Percentiles rank a stretch among this genome's conserved stretches.
These are phyloP conservation scores for Phocides pigmalion DNA, from an alignment of 1,140 invertebrate genomes.

Conservation along the genomic window DNA sequence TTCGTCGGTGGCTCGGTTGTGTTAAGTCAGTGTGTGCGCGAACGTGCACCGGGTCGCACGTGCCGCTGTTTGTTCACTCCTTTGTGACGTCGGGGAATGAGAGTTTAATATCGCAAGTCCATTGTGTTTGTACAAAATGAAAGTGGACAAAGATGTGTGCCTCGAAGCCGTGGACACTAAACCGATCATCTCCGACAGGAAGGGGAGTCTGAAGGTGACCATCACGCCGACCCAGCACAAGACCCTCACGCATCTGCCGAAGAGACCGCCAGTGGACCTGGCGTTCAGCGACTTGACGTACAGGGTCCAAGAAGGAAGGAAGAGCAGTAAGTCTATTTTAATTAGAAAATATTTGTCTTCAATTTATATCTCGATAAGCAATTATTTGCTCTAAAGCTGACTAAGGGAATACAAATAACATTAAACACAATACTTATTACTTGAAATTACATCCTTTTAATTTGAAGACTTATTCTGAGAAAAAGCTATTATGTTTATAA, in stretches of 20 bases:
- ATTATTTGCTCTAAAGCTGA: no score
- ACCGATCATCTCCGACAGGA: conserved; percentile 79
- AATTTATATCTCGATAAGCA: no score
- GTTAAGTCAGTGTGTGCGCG: conserved; percentile 58
- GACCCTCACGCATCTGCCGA: conserved; percentile 92
- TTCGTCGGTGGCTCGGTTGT: not conserved
- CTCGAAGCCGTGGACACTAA: conserved; percentile 65
- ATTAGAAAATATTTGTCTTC: not conserved
- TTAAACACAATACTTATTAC: no score
- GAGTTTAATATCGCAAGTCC: conserved; percentile 46
- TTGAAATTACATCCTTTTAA: no score
- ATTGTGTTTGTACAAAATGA: conserved; percentile 66
- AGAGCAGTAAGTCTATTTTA: conserved; percentile 89
- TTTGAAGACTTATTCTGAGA: no score
- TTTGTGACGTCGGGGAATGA: conserved; percentile 71
- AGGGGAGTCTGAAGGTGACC: conserved; percentile 85
- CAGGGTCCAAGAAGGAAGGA: conserved; percentile 91
- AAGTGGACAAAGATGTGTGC: conserved; percentile 64
- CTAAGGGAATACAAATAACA: no score
- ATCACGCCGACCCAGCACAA: conserved; percentile 88
- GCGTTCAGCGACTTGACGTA: conserved; percentile 94
- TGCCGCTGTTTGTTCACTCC: conserved; percentile 42
- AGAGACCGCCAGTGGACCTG: conserved; percentile 93
- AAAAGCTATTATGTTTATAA: no score
- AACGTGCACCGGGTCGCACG: conserved; percentile 49